These are phyloP conservation scores for Iphiclides podalirius DNA, from an alignment of 2,888 invertebrate species.

Conservation along the genomic window DNA sequence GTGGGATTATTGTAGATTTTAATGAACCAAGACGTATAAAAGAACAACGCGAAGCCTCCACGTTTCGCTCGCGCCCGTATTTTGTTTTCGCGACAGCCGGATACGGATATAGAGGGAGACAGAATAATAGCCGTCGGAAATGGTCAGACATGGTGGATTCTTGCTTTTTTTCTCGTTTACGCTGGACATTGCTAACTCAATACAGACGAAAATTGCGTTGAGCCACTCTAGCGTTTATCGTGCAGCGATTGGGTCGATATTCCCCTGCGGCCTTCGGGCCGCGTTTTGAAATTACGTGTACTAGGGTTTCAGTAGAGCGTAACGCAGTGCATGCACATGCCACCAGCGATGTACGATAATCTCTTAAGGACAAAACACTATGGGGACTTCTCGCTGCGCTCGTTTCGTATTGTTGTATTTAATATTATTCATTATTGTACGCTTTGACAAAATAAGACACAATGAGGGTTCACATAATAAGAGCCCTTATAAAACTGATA, in stretches of 20 bases:
- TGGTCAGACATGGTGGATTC: conserved; percentile 77
- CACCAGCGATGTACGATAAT: conserved; percentile 32
- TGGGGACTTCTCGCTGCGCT: conserved; percentile 23
- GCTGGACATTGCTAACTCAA: conserved; percentile 71
- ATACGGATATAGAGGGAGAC: conserved; percentile 80
- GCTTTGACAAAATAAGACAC: conserved; percentile 3
- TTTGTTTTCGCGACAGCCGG: conserved; percentile 77
- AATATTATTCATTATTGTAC: background rate
- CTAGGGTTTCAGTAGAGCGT: conserved; percentile 44
- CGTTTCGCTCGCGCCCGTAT: conserved; percentile 56
- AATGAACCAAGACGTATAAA: conserved; percentile 36
- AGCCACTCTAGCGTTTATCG: conserved; percentile 22
- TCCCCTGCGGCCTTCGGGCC: conserved; percentile 21
- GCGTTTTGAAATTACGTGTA: conserved; percentile 38
- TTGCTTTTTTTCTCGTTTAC: conserved; percentile 66
- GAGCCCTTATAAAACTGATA: too few species aligned
- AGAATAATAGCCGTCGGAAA: conserved; percentile 80
- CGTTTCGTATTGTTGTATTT: conserved; percentile 8
- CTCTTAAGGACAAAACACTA: conserved; percentile 32
- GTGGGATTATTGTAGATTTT: conserved; percentile 36
- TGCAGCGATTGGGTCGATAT: conserved; percentile 26
- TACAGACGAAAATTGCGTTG: conserved; percentile 37
- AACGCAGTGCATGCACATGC: conserved; percentile 43
- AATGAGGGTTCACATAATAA: too few species aligned
- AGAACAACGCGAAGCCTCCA: conserved; percentile 34